phyloP scores from a whole-genome alignment of 2,888 invertebrate genomes.

The Aleiodes testaceus region DNA sequence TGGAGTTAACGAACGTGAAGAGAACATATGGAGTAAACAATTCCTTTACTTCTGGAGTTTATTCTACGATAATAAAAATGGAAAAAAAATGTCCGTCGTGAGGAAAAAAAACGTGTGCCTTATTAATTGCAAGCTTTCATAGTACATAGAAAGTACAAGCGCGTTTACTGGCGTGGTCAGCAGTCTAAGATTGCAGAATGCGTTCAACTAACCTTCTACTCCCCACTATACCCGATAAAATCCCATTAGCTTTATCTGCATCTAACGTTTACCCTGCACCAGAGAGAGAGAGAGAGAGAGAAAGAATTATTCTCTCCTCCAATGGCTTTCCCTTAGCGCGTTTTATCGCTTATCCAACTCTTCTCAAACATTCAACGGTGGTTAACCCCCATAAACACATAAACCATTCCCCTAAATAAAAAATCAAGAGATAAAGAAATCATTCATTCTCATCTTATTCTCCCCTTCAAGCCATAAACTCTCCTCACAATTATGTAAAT shows the following conservation, averaged over 20 bases:
- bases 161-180: conserved; percentile 54
- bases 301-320: not conserved
- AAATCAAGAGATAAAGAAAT: not conserved
- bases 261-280: conserved; percentile 40
- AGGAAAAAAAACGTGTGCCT: conserved; percentile 9
- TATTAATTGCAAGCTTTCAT: conserved; percentile 21
- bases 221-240: conserved; percentile 54
- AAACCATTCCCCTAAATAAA: not conserved
- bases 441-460: not conserved
- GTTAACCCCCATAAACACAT: not conserved
- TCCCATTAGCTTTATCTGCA: conserved; percentile 63
- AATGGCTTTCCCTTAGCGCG: conserved; percentile 14
- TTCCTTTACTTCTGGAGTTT: too few species aligned
- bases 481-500: too few species aligned
- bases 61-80: too few species aligned
- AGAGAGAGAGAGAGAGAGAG: conserved; percentile 10
- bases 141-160: conserved; percentile 6
- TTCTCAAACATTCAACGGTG: not conserved
- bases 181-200: conserved; percentile 56
- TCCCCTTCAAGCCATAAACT: not conserved
- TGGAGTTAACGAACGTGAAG: too few species aligned
- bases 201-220: conserved; percentile 3
- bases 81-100: not conserved
- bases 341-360: conserved; percentile 21
- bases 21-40: too few species aligned